phyloP scores from a whole-genome alignment of 2,113 vertebrate genomes.

The Pelecanoides urinatrix region DNA sequence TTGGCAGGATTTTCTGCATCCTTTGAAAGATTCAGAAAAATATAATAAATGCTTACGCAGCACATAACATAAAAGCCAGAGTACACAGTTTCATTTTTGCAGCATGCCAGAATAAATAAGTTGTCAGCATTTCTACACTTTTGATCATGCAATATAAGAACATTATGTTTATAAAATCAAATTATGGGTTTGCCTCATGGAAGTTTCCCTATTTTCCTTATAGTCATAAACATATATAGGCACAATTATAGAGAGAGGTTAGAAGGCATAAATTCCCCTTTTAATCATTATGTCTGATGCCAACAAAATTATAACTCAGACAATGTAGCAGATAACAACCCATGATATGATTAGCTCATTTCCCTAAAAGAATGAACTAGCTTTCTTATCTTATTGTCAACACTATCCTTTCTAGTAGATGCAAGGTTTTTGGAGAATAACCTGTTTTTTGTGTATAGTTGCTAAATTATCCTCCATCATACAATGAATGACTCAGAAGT shows the following conservation, averaged over 20 bases:
- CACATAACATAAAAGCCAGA: neutral
- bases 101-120: constrained; percentile 46
- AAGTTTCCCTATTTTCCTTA: constrained; percentile 41
- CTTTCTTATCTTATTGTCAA: constrained; percentile 39
- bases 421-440: neutral
- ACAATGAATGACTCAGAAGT: neutral
- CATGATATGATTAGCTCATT: constrained; percentile 62
- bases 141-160: constrained; percentile 32
- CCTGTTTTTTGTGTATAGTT: neutral
- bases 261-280: neutral
- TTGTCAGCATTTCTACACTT: constrained; percentile 67
- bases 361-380: constrained; percentile 38
- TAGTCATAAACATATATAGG: constrained; percentile 29
- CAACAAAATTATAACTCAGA: constrained; percentile 52
- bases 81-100: constrained; percentile 33
- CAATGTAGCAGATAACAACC: constrained; percentile 60
- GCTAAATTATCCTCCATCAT: neutral
- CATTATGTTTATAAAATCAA: constrained; percentile 63
- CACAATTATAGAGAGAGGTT: neutral
- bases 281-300: neutral
- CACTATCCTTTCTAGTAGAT: neutral
- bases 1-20: constrained; percentile 63
- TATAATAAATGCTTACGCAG: neutral
- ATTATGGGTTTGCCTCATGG: constrained; percentile 37
- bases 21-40: constrained; percentile 62